Evolutionary conservation across 2,797 vertebrate species (phyloP), one percentile per base, ranked within the genome.

Genomic region (Atherinosoma microstoma): DNA sequence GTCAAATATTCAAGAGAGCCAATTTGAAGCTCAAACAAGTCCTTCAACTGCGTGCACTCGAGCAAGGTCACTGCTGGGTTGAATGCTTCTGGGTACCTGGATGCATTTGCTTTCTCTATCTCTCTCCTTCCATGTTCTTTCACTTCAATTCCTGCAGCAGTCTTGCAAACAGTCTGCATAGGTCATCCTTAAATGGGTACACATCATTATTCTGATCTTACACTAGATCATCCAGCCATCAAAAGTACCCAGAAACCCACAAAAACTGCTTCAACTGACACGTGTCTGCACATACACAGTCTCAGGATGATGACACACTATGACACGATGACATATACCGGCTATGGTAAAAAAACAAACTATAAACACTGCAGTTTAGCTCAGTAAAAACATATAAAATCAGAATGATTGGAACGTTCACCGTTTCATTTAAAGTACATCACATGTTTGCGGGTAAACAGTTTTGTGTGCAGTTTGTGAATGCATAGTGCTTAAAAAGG

Each of bases 201-300:
- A 51, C 61, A 67, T 71, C 51, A 58, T 42, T 35, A 35, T 75
- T 51, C 64, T 80, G 57, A 76, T 67, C 62, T 47, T 3, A 60
- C 67, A 84, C 77, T 56, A 82, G 6, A 47, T n/a, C 42, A 53
- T 30, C 69, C 20, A 20, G 56, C 53, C 24, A 69, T 74, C 69
- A 36, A 71, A 66, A 36, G 38, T 27, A 38, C 69, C 58, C 29
- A 58, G 6, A 12, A 30, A 57, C 61, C 56, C 58, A 35, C 20
- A 18, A 20, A 51, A 56, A 56, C 42, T 0, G 51, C 18, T 36
- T 40, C 49, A 30, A 42, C 40, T 51, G 12, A 57, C 0, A 1
- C 35, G 22, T 20, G 29, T 13, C 30, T 42, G n/a, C 49, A 58
- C 67, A 12, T 15, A 18, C 18, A 27, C 56, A 42, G 40, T 53